A percentile compares a stretch with the other conserved stretches of the same genome.
Conservation (phyloP, 2,113 vertebrate species). For the Isurus oxyrinchus region DNA sequence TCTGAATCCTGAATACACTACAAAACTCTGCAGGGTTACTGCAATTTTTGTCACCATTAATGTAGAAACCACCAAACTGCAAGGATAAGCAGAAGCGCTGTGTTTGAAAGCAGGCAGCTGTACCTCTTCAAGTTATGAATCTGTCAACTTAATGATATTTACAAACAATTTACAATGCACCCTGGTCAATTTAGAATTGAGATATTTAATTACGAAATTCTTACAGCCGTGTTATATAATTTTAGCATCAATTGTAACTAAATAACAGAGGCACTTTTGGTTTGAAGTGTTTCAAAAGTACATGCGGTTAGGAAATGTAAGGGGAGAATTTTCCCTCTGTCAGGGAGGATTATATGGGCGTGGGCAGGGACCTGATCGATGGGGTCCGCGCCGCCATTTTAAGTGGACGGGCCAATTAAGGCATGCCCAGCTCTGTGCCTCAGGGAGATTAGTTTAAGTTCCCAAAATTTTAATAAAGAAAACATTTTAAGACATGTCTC, state of each 20-base stretch:
- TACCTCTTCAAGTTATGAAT: background rate
- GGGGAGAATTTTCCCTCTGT: no score
- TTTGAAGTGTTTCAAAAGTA: background rate
- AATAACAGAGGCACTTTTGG: background rate
- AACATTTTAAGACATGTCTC: no score
- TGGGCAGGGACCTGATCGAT: no score
- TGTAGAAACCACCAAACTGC: background rate
- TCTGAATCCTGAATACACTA: constrained; percentile 12
- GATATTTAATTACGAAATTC: background rate
- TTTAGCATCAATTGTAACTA: background rate
- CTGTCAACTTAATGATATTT: background rate
- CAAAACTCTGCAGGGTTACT: constrained; percentile 4
- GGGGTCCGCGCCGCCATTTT: no score
- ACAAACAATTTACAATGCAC: background rate
- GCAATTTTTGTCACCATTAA: background rate
- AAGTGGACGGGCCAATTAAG: no score
- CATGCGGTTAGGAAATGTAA: background rate
- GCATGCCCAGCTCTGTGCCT: no score
- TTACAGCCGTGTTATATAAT: background rate
- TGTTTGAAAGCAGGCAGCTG: constrained; percentile 1
- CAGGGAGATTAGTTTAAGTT: no score
- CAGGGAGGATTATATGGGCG: no score
- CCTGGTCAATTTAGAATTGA: background rate
- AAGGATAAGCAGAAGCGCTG: background rate
- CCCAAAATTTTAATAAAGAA: no score